Evolutionary conservation across 2,113 vertebrate species (phyloP), one percentile per base, ranked within the genome.

Genomic region (Vulpes lagopus): DNA sequence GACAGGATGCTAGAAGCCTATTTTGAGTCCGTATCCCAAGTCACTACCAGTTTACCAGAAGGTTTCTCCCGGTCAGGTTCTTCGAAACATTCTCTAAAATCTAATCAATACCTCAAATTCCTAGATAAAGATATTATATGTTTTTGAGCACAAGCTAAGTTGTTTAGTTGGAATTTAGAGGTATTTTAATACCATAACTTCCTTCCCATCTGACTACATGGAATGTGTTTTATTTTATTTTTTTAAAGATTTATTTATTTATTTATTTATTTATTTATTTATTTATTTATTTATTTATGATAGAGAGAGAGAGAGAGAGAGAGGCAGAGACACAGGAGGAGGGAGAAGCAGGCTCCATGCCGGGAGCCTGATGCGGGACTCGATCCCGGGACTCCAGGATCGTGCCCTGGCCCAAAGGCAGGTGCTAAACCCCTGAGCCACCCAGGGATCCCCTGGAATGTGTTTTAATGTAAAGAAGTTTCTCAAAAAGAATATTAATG

Each of bases 111-210:
- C 2, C 38, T 69, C 64, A 67, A 59, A 89, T 10, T 84, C 27
- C 90, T 79, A 85, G 51, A 88, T 84, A 95, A 95, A 91, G 49
- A 89, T 65, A 90, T 25, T 43, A 5, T 76, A 57, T 53, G 30
- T 79, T 89, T 95, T 20, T 73, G 49, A 67, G 35, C 38, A 74
- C 30, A 87, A 79, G 38, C 51, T 82, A 97, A 91, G 53, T 88
- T 94, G 89, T 90, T 95, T 73, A 95, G 55, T 67, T 86, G 96
- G 59, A 90, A 96, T 80, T 90, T 53, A 93, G 94, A 97, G 38
- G 60, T 27, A 93, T 89, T 92, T 91, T 95, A 78, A 94, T 67
- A 82, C 3, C 5, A 27, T 71, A 84, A 95, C 8, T 17, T 82
- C 60, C 20, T 96, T 96, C 69, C 89, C 73, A 97, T 62, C 38